These are phyloP conservation scores for Thaumetopoea pityocampa DNA, from an alignment of 1,140 invertebrate species.

Conservation along the genomic window DNA sequence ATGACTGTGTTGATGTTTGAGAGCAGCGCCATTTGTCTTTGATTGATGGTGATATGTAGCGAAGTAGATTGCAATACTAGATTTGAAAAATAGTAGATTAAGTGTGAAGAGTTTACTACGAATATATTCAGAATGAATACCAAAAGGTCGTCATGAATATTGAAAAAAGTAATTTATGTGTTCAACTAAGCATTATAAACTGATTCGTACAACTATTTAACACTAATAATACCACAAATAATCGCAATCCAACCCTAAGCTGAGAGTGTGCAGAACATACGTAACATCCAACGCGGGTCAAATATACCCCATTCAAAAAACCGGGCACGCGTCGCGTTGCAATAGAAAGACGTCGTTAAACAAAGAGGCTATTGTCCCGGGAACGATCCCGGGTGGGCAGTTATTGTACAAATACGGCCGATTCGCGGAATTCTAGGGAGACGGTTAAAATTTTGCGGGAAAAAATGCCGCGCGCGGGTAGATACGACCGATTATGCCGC, in stretches of 20 bases:
- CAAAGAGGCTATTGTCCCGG: conserved; percentile 53
- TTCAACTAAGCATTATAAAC: background rate
- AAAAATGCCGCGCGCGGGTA: conserved; percentile 49
- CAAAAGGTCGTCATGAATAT: too few species aligned
- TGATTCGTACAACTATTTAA: background rate
- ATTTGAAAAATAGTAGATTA: too few species aligned
- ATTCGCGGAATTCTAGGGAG: conserved; percentile 58
- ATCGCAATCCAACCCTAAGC: conserved; percentile 42
- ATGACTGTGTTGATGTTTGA: too few species aligned
- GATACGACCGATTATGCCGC: conserved; percentile 29
- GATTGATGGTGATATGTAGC: too few species aligned
- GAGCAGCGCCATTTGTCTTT: too few species aligned
- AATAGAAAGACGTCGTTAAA: conserved; percentile 65
- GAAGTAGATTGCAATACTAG: too few species aligned
- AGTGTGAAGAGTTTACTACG: too few species aligned
- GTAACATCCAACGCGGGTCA: conserved; percentile 28
- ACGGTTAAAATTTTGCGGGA: conserved; percentile 67
- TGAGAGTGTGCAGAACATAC: conserved; percentile 24
- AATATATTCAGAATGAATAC: too few species aligned
- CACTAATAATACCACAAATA: conserved; percentile 31
- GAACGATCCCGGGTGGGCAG: conserved; percentile 48
- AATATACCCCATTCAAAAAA: conserved; percentile 49
- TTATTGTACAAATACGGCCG: conserved; percentile 69
- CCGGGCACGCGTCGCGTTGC: conserved; percentile 43
- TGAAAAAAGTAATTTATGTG: background rate